Conservation (phyloP, 2,797 vertebrate genomes). For the Kryptolebias ocellatus region DNA sequence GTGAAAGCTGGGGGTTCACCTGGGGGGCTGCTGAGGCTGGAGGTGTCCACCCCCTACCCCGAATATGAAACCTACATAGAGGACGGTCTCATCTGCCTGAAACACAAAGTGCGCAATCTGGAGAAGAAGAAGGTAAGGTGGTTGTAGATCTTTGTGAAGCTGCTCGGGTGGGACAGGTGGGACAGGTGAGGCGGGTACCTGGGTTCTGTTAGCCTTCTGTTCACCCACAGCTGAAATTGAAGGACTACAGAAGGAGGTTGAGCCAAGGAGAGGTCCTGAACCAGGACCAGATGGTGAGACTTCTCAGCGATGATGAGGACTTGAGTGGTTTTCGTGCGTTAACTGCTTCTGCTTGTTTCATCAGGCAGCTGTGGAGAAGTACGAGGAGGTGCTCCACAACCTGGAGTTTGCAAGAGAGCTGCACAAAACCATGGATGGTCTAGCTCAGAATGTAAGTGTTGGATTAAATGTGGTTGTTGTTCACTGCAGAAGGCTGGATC, state of each 20-base stretch:
- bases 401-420: slow-evolving; percentile 93
- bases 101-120: slow-evolving; percentile 96
- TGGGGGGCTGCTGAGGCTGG: slow-evolving; percentile 65
- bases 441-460: slow-evolving; percentile 89
- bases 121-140: slow-evolving; percentile 95
- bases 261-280: slow-evolving; percentile 88
- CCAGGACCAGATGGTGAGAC: slow-evolving; percentile 91
- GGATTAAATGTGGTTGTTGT: too few species aligned
- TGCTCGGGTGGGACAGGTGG: too few species aligned
- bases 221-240: slow-evolving; percentile 88
- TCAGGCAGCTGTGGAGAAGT: slow-evolving; percentile 92
- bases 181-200: too few species aligned
- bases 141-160: neutral
- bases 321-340: accelerated
- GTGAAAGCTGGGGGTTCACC: slow-evolving; percentile 45
- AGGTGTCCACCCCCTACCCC: slow-evolving; percentile 80
- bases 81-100: slow-evolving; percentile 94
- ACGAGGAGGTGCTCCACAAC: slow-evolving; percentile 93
- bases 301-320: too few species aligned
- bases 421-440: slow-evolving; percentile 88
- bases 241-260: slow-evolving; percentile 90
- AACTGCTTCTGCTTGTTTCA: neutral
- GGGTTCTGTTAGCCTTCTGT: neutral
- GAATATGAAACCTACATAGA: slow-evolving; percentile 94
- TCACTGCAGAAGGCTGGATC: too few species aligned